Evolutionary conservation across 2,888 invertebrate genomes (phyloP).

Genomic region (Drosophila greeni): DNA sequence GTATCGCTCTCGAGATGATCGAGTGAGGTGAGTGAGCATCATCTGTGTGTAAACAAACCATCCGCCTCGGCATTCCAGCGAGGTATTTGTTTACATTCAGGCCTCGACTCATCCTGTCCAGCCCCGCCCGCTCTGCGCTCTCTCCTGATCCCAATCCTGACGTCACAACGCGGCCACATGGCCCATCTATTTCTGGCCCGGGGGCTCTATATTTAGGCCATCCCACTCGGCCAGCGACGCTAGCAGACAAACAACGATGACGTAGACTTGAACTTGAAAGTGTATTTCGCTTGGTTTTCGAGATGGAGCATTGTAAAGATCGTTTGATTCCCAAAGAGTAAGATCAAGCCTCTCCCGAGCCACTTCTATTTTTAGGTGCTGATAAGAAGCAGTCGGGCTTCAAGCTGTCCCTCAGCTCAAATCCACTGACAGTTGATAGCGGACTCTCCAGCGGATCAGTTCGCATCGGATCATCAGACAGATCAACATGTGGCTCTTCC

Average conservation of each 20-base stretch:
- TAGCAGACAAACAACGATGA: conserved; percentile 32
- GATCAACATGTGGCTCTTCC: conserved; percentile 16
- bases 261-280: conserved; percentile 38
- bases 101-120: neutral
- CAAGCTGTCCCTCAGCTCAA: neutral
- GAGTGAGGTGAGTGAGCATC: neutral
- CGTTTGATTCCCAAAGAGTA: neutral
- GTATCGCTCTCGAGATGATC: neutral
- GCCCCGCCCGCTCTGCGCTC: conserved; percentile 1
- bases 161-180: conserved; percentile 35
- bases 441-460: neutral
- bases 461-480: neutral
- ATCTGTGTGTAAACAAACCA: conserved; percentile 1
- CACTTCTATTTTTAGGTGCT: conserved; percentile 5
- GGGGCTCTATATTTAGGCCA: conserved; percentile 32
- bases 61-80: conserved; percentile 4
- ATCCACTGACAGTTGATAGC: neutral
- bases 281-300: neutral
- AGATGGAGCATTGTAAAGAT: neutral
- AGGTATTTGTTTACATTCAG: conserved; percentile 18
- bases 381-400: conserved; percentile 3
- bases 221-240: conserved; percentile 14
- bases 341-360: neutral
- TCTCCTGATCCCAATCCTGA: conserved; percentile 14
- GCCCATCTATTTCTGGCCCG: conserved; percentile 27